Conservation (phyloP, 2,113 vertebrate genomes). For the Todiramphus chloris region DNA sequence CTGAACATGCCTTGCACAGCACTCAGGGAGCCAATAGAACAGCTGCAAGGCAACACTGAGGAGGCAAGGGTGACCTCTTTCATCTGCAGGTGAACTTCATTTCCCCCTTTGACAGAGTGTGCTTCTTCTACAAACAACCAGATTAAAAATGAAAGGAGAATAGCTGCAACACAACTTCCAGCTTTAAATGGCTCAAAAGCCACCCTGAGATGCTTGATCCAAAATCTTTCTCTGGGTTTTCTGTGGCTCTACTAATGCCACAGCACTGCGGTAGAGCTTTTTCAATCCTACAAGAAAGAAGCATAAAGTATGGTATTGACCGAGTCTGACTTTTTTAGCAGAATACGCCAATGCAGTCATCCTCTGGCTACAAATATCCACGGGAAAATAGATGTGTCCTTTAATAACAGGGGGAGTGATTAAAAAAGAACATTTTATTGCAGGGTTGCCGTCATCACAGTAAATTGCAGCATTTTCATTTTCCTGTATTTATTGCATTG, state of each 20-base stretch:
- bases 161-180: background rate
- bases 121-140: background rate
- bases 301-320: background rate
- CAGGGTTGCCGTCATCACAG: background rate
- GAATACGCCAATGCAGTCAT: background rate
- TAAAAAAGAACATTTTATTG: conserved; percentile 50
- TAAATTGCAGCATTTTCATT: conserved; percentile 49
- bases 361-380: conserved; percentile 23
- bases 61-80: background rate
- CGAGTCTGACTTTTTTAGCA: background rate
- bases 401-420: conserved; percentile 27
- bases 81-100: background rate
- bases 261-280: background rate
- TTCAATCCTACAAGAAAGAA: background rate
- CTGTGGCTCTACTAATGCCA: background rate
- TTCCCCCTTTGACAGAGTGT: rapidly evolving
- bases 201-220: background rate
- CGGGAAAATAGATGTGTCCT: conserved; percentile 1
- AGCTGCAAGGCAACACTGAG: background rate
- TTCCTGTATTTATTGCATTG: conserved; percentile 53
- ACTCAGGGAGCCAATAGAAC: rapidly evolving
- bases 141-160: background rate
- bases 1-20: background rate
- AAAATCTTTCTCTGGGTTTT: background rate
- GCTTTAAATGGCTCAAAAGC: background rate